A percentile compares a stretch with the other conserved stretches of the same genome.
These are phyloP conservation scores for Ormyrus pomaceus DNA, from an alignment of 2,888 invertebrate species.

Conservation along the genomic window DNA sequence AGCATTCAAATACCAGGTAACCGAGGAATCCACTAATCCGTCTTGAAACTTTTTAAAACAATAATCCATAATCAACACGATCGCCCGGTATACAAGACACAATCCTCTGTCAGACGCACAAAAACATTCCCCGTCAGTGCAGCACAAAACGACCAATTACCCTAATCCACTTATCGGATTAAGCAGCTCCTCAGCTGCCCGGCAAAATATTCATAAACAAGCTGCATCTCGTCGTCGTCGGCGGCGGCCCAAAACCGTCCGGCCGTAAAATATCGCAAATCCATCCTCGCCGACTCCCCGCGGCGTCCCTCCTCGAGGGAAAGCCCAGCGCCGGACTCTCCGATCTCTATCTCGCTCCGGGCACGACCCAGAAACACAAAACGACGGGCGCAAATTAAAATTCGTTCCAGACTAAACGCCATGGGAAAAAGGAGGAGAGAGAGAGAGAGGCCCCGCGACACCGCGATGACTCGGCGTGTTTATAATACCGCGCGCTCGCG, in stretches of 20 bases:
- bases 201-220: conserved; percentile 43
- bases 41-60: too few species aligned
- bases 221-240: not conserved
- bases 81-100: too few species aligned
- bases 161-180: conserved; percentile 53
- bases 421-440: too few species aligned
- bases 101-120: too few species aligned
- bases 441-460: not conserved
- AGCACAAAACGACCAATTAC: conserved; percentile 44
- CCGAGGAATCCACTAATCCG: too few species aligned
- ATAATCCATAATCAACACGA: too few species aligned
- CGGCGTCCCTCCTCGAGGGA: not conserved
- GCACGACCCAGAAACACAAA: not conserved
- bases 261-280: conserved; percentile 37
- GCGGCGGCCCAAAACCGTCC: conserved; percentile 36
- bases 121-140: not conserved
- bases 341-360: conserved; percentile 39
- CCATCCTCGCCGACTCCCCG: conserved; percentile 26
- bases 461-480: not conserved
- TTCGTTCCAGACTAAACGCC: conserved; percentile 18
- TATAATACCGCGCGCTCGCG: not conserved
- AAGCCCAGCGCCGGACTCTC: not conserved
- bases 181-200: conserved; percentile 5
- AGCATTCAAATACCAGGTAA: too few species aligned
- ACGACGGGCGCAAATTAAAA: conserved; percentile 36